Evolutionary conservation across 2,113 vertebrate species (phyloP).

Genomic region (Hydrochoerus hydrochaeris): DNA sequence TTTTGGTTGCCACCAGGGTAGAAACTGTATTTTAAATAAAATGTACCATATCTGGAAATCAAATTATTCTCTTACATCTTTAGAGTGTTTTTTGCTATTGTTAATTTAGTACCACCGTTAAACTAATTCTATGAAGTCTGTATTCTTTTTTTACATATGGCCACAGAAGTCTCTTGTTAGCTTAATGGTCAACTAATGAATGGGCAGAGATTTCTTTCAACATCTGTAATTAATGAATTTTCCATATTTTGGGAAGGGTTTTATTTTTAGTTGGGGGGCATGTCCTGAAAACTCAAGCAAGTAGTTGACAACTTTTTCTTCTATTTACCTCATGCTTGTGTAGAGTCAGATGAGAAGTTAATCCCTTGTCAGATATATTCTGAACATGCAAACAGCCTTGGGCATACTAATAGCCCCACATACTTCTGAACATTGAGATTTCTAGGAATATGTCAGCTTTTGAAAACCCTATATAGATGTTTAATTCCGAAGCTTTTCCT

Average conservation of each 20-base stretch:
- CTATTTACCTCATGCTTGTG: not conserved
- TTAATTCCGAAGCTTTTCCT: slow-evolving; percentile 15
- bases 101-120: not conserved
- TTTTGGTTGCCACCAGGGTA: not conserved
- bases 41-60: slow-evolving; percentile 9
- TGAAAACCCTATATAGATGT: not conserved
- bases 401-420: not conserved
- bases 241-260: not conserved
- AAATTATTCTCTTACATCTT: not conserved
- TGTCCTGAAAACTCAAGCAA: not conserved
- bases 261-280: not conserved
- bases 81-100: not conserved
- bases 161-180: slow-evolving; percentile 18
- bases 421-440: not conserved
- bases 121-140: slow-evolving; percentile 30
- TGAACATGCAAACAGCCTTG: not conserved
- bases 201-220: slow-evolving; percentile 18
- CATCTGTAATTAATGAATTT: not conserved
- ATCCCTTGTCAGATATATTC: not conserved
- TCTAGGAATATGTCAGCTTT: not conserved
- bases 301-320: slow-evolving; percentile 29
- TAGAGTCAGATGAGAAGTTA: not conserved
- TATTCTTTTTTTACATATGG: slow-evolving; percentile 29
- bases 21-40: slow-evolving; percentile 43
- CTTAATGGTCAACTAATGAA: slow-evolving; percentile 15